Conservation (phyloP, 2,113 vertebrate genomes). For the Lagopus muta region DNA sequence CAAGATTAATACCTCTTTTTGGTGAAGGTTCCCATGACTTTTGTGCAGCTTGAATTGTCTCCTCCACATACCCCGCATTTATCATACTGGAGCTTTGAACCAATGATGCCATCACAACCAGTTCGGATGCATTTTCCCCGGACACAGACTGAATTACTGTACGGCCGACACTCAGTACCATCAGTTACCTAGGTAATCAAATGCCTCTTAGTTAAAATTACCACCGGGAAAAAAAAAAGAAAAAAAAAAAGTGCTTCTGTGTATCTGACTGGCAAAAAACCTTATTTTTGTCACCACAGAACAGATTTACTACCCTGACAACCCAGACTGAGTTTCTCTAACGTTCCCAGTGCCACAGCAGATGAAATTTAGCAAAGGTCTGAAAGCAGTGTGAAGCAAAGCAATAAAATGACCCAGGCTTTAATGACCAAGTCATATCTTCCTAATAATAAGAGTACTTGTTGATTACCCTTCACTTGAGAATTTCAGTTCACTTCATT, state of each 20-base stretch:
- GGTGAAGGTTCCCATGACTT: constrained; percentile 92
- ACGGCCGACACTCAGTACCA: constrained; percentile 93
- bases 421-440: background rate
- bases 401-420: background rate
- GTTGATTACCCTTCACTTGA: background rate
- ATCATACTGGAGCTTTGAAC: constrained; percentile 96
- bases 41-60: constrained; percentile 91
- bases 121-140: constrained; percentile 93
- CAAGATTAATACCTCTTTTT: constrained; percentile 89
- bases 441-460: background rate
- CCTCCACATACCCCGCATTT: constrained; percentile 96
- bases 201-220: background rate
- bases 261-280: background rate
- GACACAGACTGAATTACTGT: constrained; percentile 94
- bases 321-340: background rate
- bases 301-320: background rate
- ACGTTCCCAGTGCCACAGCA: background rate
- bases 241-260: background rate
- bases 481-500: background rate
- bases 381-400: background rate
- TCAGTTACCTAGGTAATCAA: constrained; percentile 86
- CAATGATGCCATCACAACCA: constrained; percentile 95
- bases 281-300: background rate
- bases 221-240: background rate
- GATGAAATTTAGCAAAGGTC: background rate